Evolutionary conservation across 2,888 invertebrate genomes (phyloP).

Genomic region (Mythimna albipuncta): DNA sequence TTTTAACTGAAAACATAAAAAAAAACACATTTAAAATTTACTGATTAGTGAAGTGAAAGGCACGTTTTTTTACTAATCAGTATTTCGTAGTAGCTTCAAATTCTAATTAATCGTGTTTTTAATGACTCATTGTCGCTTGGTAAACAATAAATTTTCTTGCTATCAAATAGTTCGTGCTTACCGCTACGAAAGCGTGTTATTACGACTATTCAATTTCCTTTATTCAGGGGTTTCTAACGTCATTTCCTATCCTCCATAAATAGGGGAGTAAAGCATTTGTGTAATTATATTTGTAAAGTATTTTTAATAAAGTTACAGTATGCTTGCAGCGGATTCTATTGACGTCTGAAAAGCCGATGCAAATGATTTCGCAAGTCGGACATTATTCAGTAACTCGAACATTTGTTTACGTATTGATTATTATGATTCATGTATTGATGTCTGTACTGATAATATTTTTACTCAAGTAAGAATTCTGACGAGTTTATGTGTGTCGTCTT

Average conservation of each 20-base stretch:
- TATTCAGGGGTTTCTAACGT: slow-evolving; percentile 17
- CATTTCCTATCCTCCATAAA: slow-evolving; percentile 21
- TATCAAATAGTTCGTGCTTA: slow-evolving; percentile 28
- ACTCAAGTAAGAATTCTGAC: neutral
- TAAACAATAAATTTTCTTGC: slow-evolving; percentile 29
- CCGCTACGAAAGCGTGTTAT: slow-evolving; percentile 34
- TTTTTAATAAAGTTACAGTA: slow-evolving; percentile 25
- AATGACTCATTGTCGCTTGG: slow-evolving; percentile 47
- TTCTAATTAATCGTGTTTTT: slow-evolving; percentile 53
- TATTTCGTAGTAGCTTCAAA: slow-evolving; percentile 30
- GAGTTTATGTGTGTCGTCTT: slow-evolving; percentile 7
- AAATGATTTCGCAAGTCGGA: slow-evolving; percentile 26
- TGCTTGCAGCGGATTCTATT: slow-evolving; percentile 27
- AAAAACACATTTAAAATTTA: slow-evolving; percentile 19
- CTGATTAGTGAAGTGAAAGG: slow-evolving; percentile 29
- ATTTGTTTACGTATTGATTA: slow-evolving; percentile 29
- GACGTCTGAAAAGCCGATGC: slow-evolving; percentile 2
- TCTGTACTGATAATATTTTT: slow-evolving; percentile 23
- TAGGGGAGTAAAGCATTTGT: slow-evolving; percentile 18
- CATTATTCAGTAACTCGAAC: slow-evolving; percentile 8
- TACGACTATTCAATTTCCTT: slow-evolving; percentile 24
- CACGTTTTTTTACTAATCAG: slow-evolving; percentile 29
- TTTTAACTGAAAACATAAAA: slow-evolving; percentile 83
- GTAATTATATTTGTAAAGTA: slow-evolving; percentile 16
- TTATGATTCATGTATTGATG: slow-evolving; percentile 22